Conservation (phyloP, 2,113 vertebrate genomes). For the Bubo blakistoni region DNA sequence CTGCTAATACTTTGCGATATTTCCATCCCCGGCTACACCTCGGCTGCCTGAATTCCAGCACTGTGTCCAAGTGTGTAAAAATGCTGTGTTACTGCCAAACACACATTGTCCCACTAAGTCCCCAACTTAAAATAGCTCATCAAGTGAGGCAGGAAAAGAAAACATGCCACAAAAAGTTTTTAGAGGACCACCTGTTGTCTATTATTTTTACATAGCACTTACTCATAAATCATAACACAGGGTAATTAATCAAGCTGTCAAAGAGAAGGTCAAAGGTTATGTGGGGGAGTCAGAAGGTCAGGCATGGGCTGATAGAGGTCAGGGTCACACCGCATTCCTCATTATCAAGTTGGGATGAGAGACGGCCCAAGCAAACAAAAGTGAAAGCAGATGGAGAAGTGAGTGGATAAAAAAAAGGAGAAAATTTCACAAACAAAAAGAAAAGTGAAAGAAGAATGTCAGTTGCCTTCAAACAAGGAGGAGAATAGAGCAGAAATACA, state of each 20-base stretch:
- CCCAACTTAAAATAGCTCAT: conserved; percentile 81
- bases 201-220: conserved; percentile 99
- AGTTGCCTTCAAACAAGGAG: conserved; percentile 91
- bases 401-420: conserved; percentile 80
- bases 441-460: conserved; percentile 96
- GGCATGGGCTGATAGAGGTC: conserved; percentile 96
- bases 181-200: conserved; percentile 99
- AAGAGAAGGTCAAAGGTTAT: conserved; percentile 93
- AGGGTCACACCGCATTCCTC: conserved; percentile 99
- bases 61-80: conserved; percentile 63
- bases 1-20: conserved; percentile 61
- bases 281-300: conserved; percentile 93
- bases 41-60: conserved; percentile 58
- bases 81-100: conserved; percentile 70
- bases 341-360: conserved; percentile 99
- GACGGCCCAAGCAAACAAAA: conserved; percentile 97
- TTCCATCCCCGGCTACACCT: conserved; percentile 51
- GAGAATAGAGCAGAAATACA: conserved; percentile 79
- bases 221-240: conserved; percentile 99
- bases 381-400: conserved; percentile 98
- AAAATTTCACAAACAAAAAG: conserved; percentile 86
- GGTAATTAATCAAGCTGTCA: conserved; percentile 99
- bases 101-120: conserved; percentile 78
- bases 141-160: conserved; percentile 83
- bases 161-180: conserved; percentile 85